Evolutionary conservation across 2,888 invertebrate genomes (phyloP).

Genomic region (Eugnorisma glareosa): DNA sequence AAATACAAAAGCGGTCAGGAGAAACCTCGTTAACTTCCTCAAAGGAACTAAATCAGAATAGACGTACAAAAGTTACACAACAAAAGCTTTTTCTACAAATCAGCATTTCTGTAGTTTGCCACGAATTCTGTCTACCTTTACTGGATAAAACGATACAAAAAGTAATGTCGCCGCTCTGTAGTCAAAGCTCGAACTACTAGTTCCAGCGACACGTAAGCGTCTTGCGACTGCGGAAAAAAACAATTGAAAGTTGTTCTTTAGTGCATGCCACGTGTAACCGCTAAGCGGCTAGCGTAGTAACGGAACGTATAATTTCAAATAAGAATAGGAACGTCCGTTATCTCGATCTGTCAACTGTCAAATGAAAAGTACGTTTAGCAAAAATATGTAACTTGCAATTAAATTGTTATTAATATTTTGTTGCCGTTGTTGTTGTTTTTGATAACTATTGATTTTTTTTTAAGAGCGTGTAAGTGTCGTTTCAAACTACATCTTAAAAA

Average conservation of each 20-base stretch:
- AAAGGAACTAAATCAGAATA: conserved; percentile 49
- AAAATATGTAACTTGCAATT: neutral
- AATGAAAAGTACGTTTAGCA: too few species aligned
- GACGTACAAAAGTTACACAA: conserved; percentile 46
- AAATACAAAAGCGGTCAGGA: conserved; percentile 29
- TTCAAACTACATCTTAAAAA: too few species aligned
- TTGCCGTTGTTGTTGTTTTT: too few species aligned
- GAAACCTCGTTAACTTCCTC: conserved; percentile 45
- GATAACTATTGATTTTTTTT: too few species aligned
- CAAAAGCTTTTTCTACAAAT: conserved; percentile 52
- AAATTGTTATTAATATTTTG: too few species aligned
- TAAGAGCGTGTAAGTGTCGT: too few species aligned
- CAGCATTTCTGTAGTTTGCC: conserved; percentile 46
- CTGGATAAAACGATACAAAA: conserved; percentile 9
- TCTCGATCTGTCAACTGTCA: too few species aligned
- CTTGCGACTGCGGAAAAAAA: neutral
- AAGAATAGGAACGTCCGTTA: too few species aligned
- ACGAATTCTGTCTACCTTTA: conserved; percentile 43
- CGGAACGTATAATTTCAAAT: too few species aligned
- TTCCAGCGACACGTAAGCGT: neutral
- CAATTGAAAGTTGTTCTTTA: neutral
- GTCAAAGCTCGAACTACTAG: neutral
- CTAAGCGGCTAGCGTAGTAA: too few species aligned
- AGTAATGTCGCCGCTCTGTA: conserved; percentile 43
- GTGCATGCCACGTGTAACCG: neutral